Percentiles rank a stretch among this genome's conserved stretches.
Conservation (phyloP, 2,888 invertebrate species). For the Erpobdella octoculata region DNA sequence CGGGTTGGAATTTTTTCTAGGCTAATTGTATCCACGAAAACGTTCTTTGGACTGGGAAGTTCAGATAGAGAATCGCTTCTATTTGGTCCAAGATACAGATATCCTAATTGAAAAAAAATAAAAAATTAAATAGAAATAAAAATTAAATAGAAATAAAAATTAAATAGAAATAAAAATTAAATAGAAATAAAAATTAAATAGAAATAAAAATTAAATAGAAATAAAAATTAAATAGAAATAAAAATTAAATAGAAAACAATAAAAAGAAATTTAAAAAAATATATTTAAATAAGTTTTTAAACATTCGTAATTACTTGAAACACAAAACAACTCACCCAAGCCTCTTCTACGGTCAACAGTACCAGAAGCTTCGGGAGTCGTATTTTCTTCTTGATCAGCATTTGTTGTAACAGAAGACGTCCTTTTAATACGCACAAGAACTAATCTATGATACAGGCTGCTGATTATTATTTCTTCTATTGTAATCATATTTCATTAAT, state of each 20-base stretch:
- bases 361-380: neutral
- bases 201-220: neutral
- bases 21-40: slow-evolving; percentile 16
- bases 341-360: neutral
- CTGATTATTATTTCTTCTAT: slow-evolving; percentile 37
- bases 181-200: neutral
- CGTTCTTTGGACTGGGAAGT: slow-evolving; percentile 1
- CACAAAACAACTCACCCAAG: neutral
- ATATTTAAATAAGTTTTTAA: neutral
- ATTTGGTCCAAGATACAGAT: slow-evolving; percentile 23
- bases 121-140: neutral
- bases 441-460: slow-evolving; percentile 36
- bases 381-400: neutral
- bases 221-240: neutral
- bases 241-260: neutral
- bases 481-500: slow-evolving; percentile 34
- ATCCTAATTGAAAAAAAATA: neutral
- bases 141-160: neutral
- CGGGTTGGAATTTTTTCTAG: slow-evolving; percentile 1
- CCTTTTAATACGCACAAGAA: slow-evolving; percentile 33
- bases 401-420: neutral
- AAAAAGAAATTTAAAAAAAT: neutral
- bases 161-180: neutral
- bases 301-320: neutral
- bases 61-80: neutral